phyloP scores from a whole-genome alignment of 2,888 invertebrate species.

The Idaea dimidiata region DNA sequence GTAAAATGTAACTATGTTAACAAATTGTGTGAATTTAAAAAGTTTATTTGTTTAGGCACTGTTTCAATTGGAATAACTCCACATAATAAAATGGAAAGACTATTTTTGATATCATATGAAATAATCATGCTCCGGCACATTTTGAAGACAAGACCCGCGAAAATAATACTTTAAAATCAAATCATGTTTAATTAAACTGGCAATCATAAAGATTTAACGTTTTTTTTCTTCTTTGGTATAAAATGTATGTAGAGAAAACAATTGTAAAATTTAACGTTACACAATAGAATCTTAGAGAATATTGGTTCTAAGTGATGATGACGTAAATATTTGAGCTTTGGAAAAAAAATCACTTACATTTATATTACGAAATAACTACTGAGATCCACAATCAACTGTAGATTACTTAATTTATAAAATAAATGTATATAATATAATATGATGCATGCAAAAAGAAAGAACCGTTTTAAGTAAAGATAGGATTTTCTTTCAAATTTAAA shows the following conservation, averaged over 20 bases:
- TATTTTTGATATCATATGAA: too few species aligned
- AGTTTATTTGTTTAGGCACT: too few species aligned
- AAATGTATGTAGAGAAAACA: background rate
- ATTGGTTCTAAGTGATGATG: constrained; percentile 54
- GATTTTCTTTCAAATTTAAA: too few species aligned
- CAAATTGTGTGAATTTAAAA: too few species aligned
- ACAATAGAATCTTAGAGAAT: constrained; percentile 62
- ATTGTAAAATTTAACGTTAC: constrained; percentile 31
- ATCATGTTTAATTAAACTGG: background rate
- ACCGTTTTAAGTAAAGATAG: background rate
- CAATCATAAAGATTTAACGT: background rate
- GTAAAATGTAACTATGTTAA: too few species aligned
- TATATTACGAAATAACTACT: constrained; percentile 56
- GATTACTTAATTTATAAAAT: constrained; percentile 61
- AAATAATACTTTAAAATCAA: too few species aligned
- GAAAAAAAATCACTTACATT: constrained; percentile 58
- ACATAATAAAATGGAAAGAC: too few species aligned
- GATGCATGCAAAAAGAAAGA: background rate
- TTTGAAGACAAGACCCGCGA: too few species aligned
- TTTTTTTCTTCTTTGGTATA: background rate
- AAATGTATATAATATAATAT: background rate
- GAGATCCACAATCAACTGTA: constrained; percentile 79
- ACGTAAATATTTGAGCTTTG: constrained; percentile 55
- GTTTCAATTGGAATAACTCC: too few species aligned
- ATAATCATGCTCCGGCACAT: too few species aligned